Evolutionary conservation across 64 coral and sea anemone genomes (phyloP).

Genomic region (Orbicella faveolata): DNA sequence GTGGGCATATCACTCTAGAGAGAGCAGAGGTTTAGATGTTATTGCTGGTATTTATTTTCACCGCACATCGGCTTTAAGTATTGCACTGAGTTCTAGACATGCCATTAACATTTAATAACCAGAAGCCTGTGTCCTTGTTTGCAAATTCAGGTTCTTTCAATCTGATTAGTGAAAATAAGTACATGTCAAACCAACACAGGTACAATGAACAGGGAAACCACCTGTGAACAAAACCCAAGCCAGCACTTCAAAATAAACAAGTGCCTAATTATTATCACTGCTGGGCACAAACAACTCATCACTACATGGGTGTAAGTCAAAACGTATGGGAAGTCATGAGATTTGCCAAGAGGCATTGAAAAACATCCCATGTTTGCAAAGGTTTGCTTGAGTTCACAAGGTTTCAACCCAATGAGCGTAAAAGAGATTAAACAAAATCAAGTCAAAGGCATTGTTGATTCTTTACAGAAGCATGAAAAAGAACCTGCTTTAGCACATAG

Average conservation of each 20-base stretch:
- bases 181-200: constrained; percentile 41
- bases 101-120: constrained; percentile 43
- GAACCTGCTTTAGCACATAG: not conserved
- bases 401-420: not conserved
- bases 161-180: constrained; percentile 38
- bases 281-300: not conserved
- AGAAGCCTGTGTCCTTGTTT: constrained; percentile 31
- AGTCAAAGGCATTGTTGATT: not conserved
- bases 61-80: constrained; percentile 18
- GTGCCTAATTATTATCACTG: not conserved
- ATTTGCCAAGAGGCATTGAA: no score
- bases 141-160: constrained; percentile 37
- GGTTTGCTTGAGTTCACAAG: not conserved
- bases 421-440: not conserved
- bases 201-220: constrained; percentile 17
- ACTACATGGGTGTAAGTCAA: not conserved
- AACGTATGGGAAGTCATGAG: no score
- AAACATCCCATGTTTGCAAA: no score
- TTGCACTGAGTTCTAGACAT: constrained; percentile 35
- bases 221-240: not conserved
- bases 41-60: not conserved
- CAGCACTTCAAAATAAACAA: not conserved
- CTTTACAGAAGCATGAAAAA: not conserved
- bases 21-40: not conserved
- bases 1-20: not conserved